Base-by-base conservation (phyloP, 2,797 vertebrate species). In the Lerista edwardsae region DNA sequence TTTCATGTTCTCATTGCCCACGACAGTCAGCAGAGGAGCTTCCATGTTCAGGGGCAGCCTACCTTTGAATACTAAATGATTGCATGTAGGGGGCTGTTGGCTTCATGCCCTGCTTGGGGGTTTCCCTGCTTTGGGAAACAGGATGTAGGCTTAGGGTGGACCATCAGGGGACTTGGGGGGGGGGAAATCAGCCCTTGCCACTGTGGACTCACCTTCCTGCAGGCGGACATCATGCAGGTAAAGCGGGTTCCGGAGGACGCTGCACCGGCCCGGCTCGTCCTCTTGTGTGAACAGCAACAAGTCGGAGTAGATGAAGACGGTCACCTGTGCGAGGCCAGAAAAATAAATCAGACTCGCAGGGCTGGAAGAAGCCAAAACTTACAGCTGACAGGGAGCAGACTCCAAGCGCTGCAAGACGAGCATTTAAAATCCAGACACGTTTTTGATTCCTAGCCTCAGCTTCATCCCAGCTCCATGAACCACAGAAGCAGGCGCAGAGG, bases 211-310 rank as follows among this genome's bases (percentile, higher is more conserved):
- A 99, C 98, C 98, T 29, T 98, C 97, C 92, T 98, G 97, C 21
- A 99, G 96, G 78, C 97, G 96, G 83, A 99, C 96, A 2, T 98
- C 97, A 73, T 97, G 95, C 79, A 99, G 97, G 94, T 96, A 98
- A 78, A 99, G 96, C 3, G 98, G 98, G 91, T 98, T 98, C 94
- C 98, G 97, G 73, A 99, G 96, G 80, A 99, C 98, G 0, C 97
- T 98, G 91, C 98, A 99, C 87, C 96, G 95, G 34, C 98, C 98
- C 0, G 97, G 97, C 87, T 98, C 98, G 0, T 98, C 98, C 90
- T 99, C 98, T 93, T 97, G 97, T 11, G 98, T 98, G 94, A 99
- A 97, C 84, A 99, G 96, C 97, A 99, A 96, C 94, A 99, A 92
- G 93, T 99, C 98, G 0, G 96, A 98, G 92, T 99, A 99, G 90